Evolutionary conservation across 2,888 invertebrate species (phyloP).

Genomic region (Dolomedes plantarius): DNA sequence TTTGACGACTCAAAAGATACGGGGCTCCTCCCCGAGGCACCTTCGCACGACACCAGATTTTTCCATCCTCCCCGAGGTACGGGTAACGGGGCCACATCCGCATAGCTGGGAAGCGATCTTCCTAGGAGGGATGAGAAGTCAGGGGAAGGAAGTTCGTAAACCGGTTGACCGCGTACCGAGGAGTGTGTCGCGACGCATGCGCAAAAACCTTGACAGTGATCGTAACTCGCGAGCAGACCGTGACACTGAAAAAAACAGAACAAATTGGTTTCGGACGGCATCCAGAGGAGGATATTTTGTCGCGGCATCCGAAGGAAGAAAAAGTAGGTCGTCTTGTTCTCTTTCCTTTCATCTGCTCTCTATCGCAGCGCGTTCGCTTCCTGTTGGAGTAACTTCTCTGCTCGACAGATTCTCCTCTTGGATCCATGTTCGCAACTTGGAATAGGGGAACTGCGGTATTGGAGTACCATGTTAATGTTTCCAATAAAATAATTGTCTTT

Average conservation of each 20-base stretch:
- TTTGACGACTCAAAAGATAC: too few species aligned
- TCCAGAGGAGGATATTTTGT: neutral
- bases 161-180: constrained; percentile 64
- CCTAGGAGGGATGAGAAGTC: constrained; percentile 26
- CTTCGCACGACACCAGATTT: constrained; percentile 8
- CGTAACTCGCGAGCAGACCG: constrained; percentile 47
- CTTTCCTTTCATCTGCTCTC: neutral
- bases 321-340: constrained; percentile 10
- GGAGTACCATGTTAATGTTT: too few species aligned
- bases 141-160: constrained; percentile 26
- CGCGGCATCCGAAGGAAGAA: neutral
- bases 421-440: too few species aligned
- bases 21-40: constrained; percentile 19
- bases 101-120: constrained; percentile 63
- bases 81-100: constrained; percentile 69
- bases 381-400: too few species aligned
- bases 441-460: too few species aligned
- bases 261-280: neutral
- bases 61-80: neutral
- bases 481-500: too few species aligned
- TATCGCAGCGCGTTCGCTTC: neutral
- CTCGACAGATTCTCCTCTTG: too few species aligned
- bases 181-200: constrained; percentile 66
- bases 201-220: constrained; percentile 23
- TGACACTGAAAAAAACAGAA: constrained; percentile 57